Evolutionary conservation across 2,888 invertebrate species (phyloP).

Genomic region (Diarsia rubi): DNA sequence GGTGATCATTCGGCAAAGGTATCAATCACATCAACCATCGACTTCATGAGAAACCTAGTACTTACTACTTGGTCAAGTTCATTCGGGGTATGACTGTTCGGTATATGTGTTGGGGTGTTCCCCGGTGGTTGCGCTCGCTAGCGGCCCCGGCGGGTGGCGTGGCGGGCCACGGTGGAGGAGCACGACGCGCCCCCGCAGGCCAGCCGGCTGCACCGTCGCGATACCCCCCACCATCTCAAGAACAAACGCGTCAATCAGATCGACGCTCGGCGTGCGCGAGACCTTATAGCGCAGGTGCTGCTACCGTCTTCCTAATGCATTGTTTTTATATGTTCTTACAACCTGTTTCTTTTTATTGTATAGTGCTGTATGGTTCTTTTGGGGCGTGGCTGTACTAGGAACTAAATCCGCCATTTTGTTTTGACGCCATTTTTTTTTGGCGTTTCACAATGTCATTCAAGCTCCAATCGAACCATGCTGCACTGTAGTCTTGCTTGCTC

Average conservation of each 20-base stretch:
- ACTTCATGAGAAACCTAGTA: not conserved
- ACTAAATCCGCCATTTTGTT: not conserved
- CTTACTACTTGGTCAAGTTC: not conserved
- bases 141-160: constrained; percentile 88
- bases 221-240: constrained; percentile 99
- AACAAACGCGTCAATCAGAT: constrained; percentile 96
- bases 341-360: constrained; percentile 37
- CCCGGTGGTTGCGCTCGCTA: constrained; percentile 76
- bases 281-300: constrained; percentile 88
- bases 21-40: not conserved
- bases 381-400: not conserved
- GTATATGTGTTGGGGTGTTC: constrained; percentile 62
- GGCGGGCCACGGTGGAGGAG: constrained; percentile 85
- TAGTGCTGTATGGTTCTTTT: not conserved
- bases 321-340: constrained; percentile 42
- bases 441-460: not conserved
- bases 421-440: not conserved
- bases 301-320: constrained; percentile 62
- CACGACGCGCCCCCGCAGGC: constrained; percentile 81
- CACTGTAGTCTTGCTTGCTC: constrained; percentile 51
- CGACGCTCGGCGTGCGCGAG: constrained; percentile 84
- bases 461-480: not conserved
- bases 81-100: constrained; percentile 60
- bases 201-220: constrained; percentile 95
- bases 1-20: not conserved